Evolutionary conservation across 1,140 invertebrate genomes (phyloP), one percentile per base, ranked within the genome.

Genomic region (Neotoxoptera formosana): DNA sequence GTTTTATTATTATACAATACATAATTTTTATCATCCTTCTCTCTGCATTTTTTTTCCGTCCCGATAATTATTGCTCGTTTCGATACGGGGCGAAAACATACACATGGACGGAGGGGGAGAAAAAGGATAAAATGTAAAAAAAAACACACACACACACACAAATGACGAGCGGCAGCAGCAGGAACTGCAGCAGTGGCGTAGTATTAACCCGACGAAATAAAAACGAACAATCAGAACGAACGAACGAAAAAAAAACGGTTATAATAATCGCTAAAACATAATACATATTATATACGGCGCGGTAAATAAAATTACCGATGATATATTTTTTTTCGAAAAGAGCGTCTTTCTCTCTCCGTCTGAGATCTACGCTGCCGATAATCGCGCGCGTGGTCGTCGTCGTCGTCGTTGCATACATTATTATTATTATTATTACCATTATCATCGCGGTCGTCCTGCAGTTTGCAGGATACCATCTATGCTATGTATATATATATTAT

Each of bases 1-100:
- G 91, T 93, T 93, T 93, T 93, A 93, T 93, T 93, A 93, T 93
- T 86, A 86, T 93, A 93, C 91, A 84, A 93, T 93, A 93, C 91
- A 56, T 86, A 93, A 93, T 93, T 93, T 93, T 93, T 93, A 90
- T 90, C 89, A 67, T 90, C 53, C 56, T 60, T 67, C 53, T 67
- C 25, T 90, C 53, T 60, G 89, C 53, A 17, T 60, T 60, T 90
- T 67, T 45, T 48, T 34, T n/a, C 48, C 81, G 14, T 84, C 48
- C 48, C 81, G 91, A 93, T 93, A 93, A 93, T 93, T 86, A 93
- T 93, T 93, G 81, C 48, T 81, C 47, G 91, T 93, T 60, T 90
- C 56, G 45, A 67, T 90, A 90, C 89, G 89, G 53, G 89, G 36
- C 36, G 25, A 67, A 90, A 90, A 51, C 9, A 45, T 7, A n/a